Evolutionary conservation across 2,888 invertebrate species (phyloP).

Genomic region (Pristionchus fissidentatus): DNA sequence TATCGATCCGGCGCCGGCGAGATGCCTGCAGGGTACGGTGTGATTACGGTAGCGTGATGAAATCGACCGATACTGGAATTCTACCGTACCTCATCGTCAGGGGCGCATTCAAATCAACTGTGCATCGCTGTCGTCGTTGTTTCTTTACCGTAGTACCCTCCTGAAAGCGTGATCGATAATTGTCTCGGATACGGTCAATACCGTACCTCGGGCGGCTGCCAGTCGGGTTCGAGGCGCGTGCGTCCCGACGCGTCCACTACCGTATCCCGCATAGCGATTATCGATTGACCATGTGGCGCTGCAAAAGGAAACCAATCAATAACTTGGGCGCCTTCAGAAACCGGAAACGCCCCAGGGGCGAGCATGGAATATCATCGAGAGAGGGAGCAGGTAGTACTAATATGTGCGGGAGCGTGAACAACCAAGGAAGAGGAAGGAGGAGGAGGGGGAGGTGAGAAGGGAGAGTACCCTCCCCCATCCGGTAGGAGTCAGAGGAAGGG

Average conservation of each 20-base stretch:
- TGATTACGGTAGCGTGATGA: no score
- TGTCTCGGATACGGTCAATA: no score
- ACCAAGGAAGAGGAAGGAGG: slow-evolving; percentile 10
- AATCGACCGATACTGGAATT: neutral
- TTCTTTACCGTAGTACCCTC: slow-evolving; percentile 14
- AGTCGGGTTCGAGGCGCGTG: slow-evolving; percentile 24
- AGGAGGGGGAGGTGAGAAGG: slow-evolving; percentile 5
- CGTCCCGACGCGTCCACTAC: slow-evolving; percentile 38
- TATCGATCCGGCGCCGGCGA: neutral
- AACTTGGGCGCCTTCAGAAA: neutral
- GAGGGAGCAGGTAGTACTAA: slow-evolving; percentile 22
- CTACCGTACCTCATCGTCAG: slow-evolving; percentile 1
- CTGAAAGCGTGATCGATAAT: slow-evolving; percentile 2
- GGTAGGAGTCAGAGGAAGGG: slow-evolving; percentile 18
- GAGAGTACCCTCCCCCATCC: no score
- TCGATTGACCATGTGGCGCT: slow-evolving; percentile 17
- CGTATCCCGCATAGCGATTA: slow-evolving; percentile 32
- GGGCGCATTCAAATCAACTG: neutral
- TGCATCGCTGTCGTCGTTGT: neutral
- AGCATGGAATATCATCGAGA: neutral
- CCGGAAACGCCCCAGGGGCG: neutral
- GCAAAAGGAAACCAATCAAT: neutral
- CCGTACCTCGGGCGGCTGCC: slow-evolving; percentile 8
- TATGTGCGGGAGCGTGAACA: slow-evolving; percentile 42
- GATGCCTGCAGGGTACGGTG: slow-evolving; percentile 5